Conservation (phyloP, 2,888 invertebrate genomes). For the Campoplex capitator region DNA sequence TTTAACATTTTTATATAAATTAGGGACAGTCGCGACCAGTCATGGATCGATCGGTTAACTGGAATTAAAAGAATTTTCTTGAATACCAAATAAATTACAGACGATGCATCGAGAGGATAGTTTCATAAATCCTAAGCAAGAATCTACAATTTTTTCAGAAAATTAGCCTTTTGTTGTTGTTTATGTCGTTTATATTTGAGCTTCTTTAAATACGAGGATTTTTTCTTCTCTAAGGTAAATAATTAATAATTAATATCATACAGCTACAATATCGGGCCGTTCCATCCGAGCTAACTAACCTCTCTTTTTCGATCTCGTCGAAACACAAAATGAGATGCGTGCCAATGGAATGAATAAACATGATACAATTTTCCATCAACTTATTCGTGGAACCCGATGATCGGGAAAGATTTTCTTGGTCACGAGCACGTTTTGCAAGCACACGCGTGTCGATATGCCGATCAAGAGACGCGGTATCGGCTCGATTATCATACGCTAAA, state of each 20-base stretch:
- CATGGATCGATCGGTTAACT: constrained; percentile 75
- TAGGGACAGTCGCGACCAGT: constrained; percentile 71
- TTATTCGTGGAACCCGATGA: constrained; percentile 50
- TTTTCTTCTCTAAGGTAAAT: constrained; percentile 70
- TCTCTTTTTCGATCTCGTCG: constrained; percentile 7
- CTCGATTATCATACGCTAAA: neutral
- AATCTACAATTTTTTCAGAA: constrained; percentile 37
- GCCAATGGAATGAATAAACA: constrained; percentile 40
- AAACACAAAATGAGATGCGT: constrained; percentile 1
- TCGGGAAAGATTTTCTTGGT: constrained; percentile 46
- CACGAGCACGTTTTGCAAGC: constrained; percentile 36
- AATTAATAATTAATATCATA: constrained; percentile 76
- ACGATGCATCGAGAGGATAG: constrained; percentile 57
- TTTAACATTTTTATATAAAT: constrained; percentile 53
- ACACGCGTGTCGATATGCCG: neutral
- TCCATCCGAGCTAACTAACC: constrained; percentile 46
- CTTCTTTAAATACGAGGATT: constrained; percentile 76
- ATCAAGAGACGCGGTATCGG: neutral
- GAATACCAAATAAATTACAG: constrained; percentile 55
- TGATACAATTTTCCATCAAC: constrained; percentile 49
- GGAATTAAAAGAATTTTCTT: constrained; percentile 57
- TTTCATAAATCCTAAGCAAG: constrained; percentile 70
- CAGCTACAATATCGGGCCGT: constrained; percentile 73
- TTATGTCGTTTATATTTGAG: constrained; percentile 72
- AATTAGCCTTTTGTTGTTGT: constrained; percentile 17